Evolutionary conservation across 53 echinoderm and acorn worm species (phyloP).

Genomic region (Hippasteria phrygiana): DNA sequence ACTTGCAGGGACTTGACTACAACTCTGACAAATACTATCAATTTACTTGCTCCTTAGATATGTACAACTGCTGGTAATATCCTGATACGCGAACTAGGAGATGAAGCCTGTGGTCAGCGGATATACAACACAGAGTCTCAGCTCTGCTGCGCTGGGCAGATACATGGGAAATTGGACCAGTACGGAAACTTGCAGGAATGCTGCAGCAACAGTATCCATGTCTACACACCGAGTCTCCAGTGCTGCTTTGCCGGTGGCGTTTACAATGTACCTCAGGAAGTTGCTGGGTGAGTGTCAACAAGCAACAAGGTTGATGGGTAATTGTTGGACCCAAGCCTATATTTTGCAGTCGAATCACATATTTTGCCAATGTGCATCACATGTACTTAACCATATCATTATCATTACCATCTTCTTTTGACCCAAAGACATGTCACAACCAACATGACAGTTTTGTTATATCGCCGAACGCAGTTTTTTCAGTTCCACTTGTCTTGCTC

Average conservation of each 20-base stretch:
- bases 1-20: not conserved
- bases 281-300: slow-evolving; percentile 58
- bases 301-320: too few species aligned
- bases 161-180: slow-evolving; percentile 62
- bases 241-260: slow-evolving; percentile 76
- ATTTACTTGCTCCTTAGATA: slow-evolving; percentile 45
- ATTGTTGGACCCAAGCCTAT: too few species aligned
- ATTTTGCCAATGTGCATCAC: too few species aligned
- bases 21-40: not conserved
- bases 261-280: slow-evolving; percentile 64
- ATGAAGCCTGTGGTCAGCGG: slow-evolving; percentile 66
- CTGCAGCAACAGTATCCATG: slow-evolving; percentile 67
- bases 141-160: slow-evolving; percentile 72
- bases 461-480: too few species aligned
- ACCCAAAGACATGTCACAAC: too few species aligned
- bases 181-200: slow-evolving; percentile 69
- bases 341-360: too few species aligned
- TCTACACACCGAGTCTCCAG: slow-evolving; percentile 73
- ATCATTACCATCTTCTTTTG: too few species aligned
- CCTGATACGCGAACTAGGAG: not conserved
- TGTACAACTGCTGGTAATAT: slow-evolving; percentile 69
- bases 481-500: too few species aligned
- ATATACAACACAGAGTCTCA: slow-evolving; percentile 66
- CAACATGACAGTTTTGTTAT: too few species aligned
- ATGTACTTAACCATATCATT: too few species aligned